A percentile compares a stretch with the other conserved stretches of the same genome.
Evolutionary conservation across 2,888 invertebrate species (phyloP).

Genomic region (Auanema freiburgensis): DNA sequence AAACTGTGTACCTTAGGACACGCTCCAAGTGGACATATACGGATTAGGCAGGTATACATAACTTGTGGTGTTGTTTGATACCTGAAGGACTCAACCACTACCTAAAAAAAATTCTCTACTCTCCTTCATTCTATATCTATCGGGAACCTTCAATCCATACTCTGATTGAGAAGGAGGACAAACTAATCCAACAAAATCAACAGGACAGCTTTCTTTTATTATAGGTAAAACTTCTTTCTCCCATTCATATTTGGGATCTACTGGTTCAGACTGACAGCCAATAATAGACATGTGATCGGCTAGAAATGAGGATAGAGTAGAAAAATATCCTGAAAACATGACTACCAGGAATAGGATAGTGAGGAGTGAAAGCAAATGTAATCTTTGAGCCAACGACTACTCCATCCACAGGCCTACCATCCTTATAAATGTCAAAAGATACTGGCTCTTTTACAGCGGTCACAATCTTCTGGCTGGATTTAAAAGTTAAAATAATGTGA

Average conservation of each 20-base stretch:
- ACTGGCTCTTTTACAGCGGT: constrained; percentile 36
- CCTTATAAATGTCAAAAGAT: constrained; percentile 64
- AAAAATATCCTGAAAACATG: no score
- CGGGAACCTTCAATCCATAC: constrained; percentile 54
- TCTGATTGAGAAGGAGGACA: constrained; percentile 62
- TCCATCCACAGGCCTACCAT: constrained; percentile 61
- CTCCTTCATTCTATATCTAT: constrained; percentile 1
- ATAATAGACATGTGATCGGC: constrained; percentile 60
- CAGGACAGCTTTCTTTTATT: constrained; percentile 53
- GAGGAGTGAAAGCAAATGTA: constrained; percentile 61
- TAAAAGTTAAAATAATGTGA: no score
- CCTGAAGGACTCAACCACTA: constrained; percentile 64
- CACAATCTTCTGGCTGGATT: background rate
- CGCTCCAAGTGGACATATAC: constrained; percentile 61
- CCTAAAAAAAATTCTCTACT: constrained; percentile 24
- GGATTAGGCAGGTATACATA: constrained; percentile 62
- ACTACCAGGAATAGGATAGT: constrained; percentile 53
- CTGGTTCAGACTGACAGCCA: constrained; percentile 64
- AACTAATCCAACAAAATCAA: constrained; percentile 63
- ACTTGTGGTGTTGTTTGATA: constrained; percentile 64
- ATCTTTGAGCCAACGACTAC: constrained; percentile 64
- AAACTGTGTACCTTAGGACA: constrained; percentile 49
- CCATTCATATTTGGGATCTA: constrained; percentile 61
- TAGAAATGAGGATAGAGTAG: constrained; percentile 23
- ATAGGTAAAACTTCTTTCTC: constrained; percentile 63